phyloP scores from a whole-genome alignment of 92 coral and sea anemone genomes.

The Zoanthus sansibaricus region DNA sequence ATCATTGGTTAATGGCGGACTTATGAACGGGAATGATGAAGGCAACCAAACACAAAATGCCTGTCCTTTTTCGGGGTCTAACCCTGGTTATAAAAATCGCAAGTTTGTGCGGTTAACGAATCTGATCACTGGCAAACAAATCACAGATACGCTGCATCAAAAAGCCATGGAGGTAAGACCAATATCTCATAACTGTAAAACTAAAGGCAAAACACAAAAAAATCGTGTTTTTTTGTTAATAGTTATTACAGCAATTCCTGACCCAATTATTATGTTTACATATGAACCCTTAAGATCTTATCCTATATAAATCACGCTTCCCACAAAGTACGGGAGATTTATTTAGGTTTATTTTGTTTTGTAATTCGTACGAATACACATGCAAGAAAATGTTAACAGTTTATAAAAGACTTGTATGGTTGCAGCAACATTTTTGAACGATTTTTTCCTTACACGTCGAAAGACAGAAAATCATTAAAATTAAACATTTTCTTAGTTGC shows the following conservation, averaged over 20 bases:
- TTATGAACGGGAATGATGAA: constrained; percentile 14
- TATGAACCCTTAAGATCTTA: constrained; percentile 35
- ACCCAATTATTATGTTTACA: constrained; percentile 29
- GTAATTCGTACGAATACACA: background rate
- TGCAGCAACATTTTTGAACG: background rate
- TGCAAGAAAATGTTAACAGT: background rate
- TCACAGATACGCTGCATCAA: constrained; percentile 92
- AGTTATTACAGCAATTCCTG: constrained; percentile 9
- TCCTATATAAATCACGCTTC: background rate
- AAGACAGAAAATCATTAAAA: too few species aligned
- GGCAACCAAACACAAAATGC: background rate
- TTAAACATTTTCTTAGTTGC: too few species aligned
- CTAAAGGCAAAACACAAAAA: background rate
- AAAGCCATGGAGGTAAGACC: constrained; percentile 46
- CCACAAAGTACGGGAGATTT: background rate
- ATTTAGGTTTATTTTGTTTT: background rate
- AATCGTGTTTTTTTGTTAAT: background rate
- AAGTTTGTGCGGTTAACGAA: constrained; percentile 82
- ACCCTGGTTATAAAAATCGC: constrained; percentile 58
- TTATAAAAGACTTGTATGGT: background rate
- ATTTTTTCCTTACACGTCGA: background rate
- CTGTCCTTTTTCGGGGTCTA: constrained; percentile 58
- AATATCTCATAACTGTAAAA: background rate
- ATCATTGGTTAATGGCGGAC: constrained; percentile 15
- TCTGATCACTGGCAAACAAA: constrained; percentile 76